Base-by-base conservation (phyloP, 2,113 vertebrate species). In the Semnornis frantzii region DNA sequence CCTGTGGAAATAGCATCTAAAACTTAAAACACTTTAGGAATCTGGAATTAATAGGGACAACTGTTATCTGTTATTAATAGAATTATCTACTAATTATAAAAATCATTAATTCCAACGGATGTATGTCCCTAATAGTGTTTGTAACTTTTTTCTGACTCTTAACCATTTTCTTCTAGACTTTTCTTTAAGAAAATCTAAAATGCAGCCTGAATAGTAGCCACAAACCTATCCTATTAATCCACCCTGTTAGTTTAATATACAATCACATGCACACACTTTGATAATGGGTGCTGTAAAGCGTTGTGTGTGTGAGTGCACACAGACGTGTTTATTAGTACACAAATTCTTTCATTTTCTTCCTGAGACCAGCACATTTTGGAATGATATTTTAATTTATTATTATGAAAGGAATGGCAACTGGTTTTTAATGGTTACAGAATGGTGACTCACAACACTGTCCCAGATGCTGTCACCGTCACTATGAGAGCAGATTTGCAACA, bases 401-500 rank as follows among this genome's bases (percentile, higher is more conserved):
- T 66, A 85, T 71, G 94, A 97, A 96, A 97, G 94, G 86, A 91
- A 96, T 23, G 96, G 95, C 97, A 97, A 98, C 96, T 97, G 96
- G 97, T 98, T 98, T 97, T 97, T 97, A 98, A 97, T 97, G 97
- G 98, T 96, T 97, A 94, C 97, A 97, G 97, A 97, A 98, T 97
- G 97, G 97, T 97, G 97, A 96, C 97, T 97, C 88, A 75, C 96
- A 97, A 82, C 94, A 70, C 94, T 80, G 87, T 97, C 97, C 98
- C 98, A 98, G 98, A 98, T 98, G 98, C 98, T 97, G 97, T 97
- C 96, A 93, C 95, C 62, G 92, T 95, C 64, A 27, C 96, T 96
- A 97, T 76, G 68, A 66, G 82, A 98, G 97, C 98, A 98, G 98
- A 98, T 98, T 98, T 97, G 97, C 97, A 98, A 97, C 98, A 98